Conservation (phyloP, 2,113 vertebrate genomes). For the Lepidiolamprologus cunningtoni region DNA sequence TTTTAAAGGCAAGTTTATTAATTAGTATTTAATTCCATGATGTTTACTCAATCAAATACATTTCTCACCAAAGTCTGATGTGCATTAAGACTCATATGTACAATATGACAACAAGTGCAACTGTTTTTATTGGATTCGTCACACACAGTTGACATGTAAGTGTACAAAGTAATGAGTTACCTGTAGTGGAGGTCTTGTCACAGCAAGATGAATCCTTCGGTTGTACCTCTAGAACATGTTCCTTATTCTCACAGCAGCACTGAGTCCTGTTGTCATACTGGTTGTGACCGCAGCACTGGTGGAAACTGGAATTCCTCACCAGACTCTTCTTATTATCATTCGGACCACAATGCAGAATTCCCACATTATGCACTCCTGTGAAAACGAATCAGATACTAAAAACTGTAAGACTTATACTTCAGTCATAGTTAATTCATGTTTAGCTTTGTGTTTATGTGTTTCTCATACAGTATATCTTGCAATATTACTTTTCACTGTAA, state of each 20-base stretch:
- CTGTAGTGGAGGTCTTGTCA: background rate
- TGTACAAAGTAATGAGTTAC: rapidly evolving
- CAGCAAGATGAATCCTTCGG: background rate
- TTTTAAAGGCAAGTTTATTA: background rate
- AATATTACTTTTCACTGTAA: rapidly evolving
- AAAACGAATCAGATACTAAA: rapidly evolving
- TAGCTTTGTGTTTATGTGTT: background rate
- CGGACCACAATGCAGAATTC: background rate
- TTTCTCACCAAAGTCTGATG: background rate
- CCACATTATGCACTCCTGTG: rapidly evolving
- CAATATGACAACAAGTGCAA: rapidly evolving
- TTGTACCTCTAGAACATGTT: background rate
- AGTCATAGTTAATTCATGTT: background rate
- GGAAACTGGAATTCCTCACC: background rate
- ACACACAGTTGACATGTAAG: rapidly evolving
- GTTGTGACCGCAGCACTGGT: rapidly evolving
- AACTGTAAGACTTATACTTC: background rate
- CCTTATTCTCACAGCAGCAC: background rate
- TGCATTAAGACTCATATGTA: background rate
- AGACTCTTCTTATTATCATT: background rate
- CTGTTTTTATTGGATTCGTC: background rate
- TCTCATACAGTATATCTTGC: background rate
- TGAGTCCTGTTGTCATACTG: background rate
- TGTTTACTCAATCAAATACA: background rate
- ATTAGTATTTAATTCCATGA: rapidly evolving